phyloP scores from a whole-genome alignment of 2,797 vertebrate genomes.

The Caiman crocodilus region DNA sequence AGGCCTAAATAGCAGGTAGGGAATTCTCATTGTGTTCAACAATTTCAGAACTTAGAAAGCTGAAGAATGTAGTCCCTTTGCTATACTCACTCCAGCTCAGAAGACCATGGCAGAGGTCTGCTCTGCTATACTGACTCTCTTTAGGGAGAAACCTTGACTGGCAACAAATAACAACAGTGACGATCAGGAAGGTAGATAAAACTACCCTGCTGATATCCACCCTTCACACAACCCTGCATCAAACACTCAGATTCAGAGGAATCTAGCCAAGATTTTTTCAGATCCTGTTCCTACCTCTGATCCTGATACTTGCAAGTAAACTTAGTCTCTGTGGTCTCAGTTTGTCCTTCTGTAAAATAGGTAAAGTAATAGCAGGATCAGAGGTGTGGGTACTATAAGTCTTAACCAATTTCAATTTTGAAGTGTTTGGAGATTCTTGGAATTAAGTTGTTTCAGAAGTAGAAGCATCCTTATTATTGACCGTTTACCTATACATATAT shows the following conservation, averaged over 20 bases:
- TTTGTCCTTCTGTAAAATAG: background rate
- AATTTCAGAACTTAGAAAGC: background rate
- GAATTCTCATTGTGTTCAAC: accelerated
- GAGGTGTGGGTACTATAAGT: background rate
- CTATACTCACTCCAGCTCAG: background rate
- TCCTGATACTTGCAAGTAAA: background rate
- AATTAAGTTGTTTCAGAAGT: background rate
- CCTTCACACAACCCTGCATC: background rate
- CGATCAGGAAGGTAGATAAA: background rate
- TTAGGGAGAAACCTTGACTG: background rate
- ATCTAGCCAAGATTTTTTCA: conserved; percentile 4
- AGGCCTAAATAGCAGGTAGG: background rate
- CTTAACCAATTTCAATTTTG: background rate
- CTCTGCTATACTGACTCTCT: background rate
- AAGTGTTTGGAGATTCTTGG: background rate
- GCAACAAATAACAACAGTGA: accelerated
- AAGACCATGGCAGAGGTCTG: background rate
- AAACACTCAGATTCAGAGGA: background rate
- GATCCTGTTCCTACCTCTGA: background rate
- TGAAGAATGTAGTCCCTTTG: background rate
- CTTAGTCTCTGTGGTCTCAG: conserved; percentile 15
- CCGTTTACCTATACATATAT: background rate
- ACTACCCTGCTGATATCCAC: background rate
- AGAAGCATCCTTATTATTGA: background rate
- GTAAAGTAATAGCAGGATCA: background rate